phyloP scores from a whole-genome alignment of 2,113 vertebrate species.

The Lagenorhynchus albirostris region DNA sequence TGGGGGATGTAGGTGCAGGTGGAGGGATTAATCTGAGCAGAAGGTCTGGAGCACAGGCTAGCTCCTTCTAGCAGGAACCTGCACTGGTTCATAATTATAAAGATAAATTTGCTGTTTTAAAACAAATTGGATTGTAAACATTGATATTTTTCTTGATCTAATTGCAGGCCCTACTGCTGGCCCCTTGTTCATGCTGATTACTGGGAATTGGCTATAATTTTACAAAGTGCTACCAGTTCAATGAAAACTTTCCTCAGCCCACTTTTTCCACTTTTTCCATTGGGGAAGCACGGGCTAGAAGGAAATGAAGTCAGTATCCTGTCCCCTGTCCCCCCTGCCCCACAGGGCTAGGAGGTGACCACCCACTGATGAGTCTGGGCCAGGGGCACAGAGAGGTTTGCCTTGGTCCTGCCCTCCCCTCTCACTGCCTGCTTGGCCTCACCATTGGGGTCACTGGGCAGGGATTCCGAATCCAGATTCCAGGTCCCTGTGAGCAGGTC shows the following conservation, averaged over 20 bases:
- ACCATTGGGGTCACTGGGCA: not conserved
- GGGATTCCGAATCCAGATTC: slow-evolving; percentile 4
- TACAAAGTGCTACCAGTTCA: slow-evolving; percentile 49
- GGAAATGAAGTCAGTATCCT: slow-evolving; percentile 67
- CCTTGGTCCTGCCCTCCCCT: not conserved
- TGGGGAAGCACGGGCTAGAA: not conserved
- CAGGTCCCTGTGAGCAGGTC: not conserved
- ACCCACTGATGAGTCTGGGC: slow-evolving; percentile 32
- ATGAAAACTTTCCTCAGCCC: slow-evolving; percentile 33
- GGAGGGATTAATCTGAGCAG: not conserved
- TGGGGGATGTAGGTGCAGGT: not conserved
- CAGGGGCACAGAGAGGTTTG: not conserved
- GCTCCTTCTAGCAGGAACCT: slow-evolving; percentile 1
- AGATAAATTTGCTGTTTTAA: slow-evolving; percentile 52
- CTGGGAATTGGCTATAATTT: slow-evolving; percentile 67
- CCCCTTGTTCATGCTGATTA: slow-evolving; percentile 43
- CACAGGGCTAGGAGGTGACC: slow-evolving; percentile 33
- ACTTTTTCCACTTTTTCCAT: slow-evolving; percentile 56
- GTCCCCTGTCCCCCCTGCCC: slow-evolving; percentile 42
- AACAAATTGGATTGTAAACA: slow-evolving; percentile 61
- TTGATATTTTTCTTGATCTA: slow-evolving; percentile 64
- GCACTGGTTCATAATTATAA: slow-evolving; percentile 48
- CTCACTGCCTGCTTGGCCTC: not conserved
- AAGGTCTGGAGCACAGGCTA: not conserved
- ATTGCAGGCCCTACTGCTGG: slow-evolving; percentile 50